A percentile compares a stretch with the other conserved stretches of the same genome.
phyloP scores from a whole-genome alignment of 2,888 invertebrate genomes.

The Zhuqinia jingwanae region DNA sequence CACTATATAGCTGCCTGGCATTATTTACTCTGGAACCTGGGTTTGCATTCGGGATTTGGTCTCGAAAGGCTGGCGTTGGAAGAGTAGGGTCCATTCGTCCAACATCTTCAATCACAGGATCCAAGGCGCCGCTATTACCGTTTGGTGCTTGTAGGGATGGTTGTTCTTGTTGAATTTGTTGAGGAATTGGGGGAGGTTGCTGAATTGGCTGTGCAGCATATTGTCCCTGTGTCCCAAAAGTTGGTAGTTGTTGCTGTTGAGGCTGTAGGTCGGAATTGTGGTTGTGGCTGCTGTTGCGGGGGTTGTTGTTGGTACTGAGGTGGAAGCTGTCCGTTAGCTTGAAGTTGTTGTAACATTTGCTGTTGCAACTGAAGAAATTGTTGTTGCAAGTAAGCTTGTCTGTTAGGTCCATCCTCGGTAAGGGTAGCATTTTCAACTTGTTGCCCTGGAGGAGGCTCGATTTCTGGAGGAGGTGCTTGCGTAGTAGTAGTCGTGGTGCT shows the following conservation, averaged over 20 bases:
- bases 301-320: constrained; percentile 33
- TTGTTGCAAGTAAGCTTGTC: constrained; percentile 34
- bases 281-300: constrained; percentile 2
- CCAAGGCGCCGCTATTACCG: not conserved
- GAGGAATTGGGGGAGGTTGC: constrained; percentile 21
- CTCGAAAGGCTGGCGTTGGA: constrained; percentile 32
- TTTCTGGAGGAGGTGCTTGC: constrained; percentile 36
- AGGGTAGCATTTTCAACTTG: not conserved
- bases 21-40: not conserved
- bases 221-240: constrained; percentile 3
- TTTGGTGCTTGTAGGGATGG: not conserved
- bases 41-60: constrained; percentile 6
- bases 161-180: constrained; percentile 25
- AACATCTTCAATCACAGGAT: constrained; percentile 57
- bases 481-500: constrained; percentile 57
- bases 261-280: constrained; percentile 20
- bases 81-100: constrained; percentile 18
- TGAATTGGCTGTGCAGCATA: not conserved
- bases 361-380: constrained; percentile 49
- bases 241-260: constrained; percentile 3
- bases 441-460: not conserved
- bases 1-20: constrained; percentile 38
- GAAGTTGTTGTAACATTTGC: constrained; percentile 36
- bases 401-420: no score
- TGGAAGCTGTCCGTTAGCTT: constrained; percentile 12